Conservation (phyloP, 2,113 vertebrate species). For the Paramormyrops kingsleyae region DNA sequence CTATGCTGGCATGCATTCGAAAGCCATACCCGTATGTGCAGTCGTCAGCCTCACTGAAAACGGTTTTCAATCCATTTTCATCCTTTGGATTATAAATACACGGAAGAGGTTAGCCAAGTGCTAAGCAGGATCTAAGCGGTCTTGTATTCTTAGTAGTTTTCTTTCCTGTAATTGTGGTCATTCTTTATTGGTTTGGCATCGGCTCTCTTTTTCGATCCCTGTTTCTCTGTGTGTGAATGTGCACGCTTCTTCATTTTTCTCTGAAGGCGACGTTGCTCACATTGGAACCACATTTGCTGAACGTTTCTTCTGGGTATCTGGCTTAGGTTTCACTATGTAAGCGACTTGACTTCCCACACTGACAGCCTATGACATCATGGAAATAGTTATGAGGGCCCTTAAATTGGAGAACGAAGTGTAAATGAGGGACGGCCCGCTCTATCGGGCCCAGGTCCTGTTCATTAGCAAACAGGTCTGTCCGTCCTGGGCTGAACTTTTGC, state of each 20-base stretch:
- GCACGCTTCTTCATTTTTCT: neutral
- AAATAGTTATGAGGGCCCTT: conserved; percentile 54
- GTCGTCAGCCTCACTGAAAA: neutral
- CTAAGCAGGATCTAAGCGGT: neutral
- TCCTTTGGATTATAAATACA: neutral
- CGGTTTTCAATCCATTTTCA: neutral
- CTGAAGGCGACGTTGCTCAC: neutral
- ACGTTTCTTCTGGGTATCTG: conserved; percentile 38
- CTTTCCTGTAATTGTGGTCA: neutral
- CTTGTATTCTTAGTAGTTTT: neutral
- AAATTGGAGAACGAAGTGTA: conserved; percentile 53
- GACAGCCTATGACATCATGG: conserved; percentile 63
- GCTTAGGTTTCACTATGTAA: conserved; percentile 53
- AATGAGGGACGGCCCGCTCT: conserved; percentile 47
- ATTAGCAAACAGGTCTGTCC: neutral
- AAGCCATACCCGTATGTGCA: neutral
- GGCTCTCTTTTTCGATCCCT: neutral
- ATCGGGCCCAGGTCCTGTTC: neutral
- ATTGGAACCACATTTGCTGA: neutral
- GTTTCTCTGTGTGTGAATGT: neutral
- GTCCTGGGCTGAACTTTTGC: conserved; percentile 34
- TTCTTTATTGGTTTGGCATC: neutral
- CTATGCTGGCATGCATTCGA: neutral
- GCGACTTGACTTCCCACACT: conserved; percentile 47
- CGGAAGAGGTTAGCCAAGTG: neutral